phyloP scores from a whole-genome alignment of 2,797 vertebrate species.

The Falco berigora region DNA sequence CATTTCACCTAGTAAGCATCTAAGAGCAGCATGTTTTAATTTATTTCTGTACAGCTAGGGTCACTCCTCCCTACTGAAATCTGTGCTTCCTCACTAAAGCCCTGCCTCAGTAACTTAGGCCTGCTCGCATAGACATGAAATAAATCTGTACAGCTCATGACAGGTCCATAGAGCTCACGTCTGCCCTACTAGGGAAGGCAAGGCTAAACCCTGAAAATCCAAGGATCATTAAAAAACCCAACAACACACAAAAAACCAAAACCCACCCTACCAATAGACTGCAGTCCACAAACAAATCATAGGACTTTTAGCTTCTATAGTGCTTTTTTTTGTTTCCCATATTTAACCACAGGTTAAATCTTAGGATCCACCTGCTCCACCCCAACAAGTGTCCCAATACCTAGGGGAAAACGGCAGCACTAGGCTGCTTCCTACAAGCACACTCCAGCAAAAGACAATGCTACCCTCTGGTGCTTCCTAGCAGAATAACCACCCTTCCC shows the following conservation, averaged over 20 bases:
- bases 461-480: not conserved
- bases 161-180: not conserved
- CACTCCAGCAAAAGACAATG: not conserved
- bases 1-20: fast-evolving
- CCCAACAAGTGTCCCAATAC: fast-evolving
- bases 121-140: fast-evolving
- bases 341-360: no score
- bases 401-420: not conserved
- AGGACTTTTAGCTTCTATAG: fast-evolving
- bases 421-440: fast-evolving
- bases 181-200: not conserved
- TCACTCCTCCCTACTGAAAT: not conserved
- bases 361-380: not conserved
- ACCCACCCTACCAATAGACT: fast-evolving
- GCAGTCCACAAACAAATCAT: not conserved
- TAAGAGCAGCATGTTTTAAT: not conserved
- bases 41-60: not conserved
- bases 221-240: not conserved
- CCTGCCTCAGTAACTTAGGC: not conserved
- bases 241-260: not conserved
- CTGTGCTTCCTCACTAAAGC: not conserved
- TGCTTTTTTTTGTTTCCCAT: not conserved
- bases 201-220: not conserved
- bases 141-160: fast-evolving
- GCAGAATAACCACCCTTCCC: not conserved